Evolutionary conservation across 2,888 invertebrate genomes (phyloP), one percentile per base, ranked within the genome.

Genomic region (Trissoscelio sp.): DNA sequence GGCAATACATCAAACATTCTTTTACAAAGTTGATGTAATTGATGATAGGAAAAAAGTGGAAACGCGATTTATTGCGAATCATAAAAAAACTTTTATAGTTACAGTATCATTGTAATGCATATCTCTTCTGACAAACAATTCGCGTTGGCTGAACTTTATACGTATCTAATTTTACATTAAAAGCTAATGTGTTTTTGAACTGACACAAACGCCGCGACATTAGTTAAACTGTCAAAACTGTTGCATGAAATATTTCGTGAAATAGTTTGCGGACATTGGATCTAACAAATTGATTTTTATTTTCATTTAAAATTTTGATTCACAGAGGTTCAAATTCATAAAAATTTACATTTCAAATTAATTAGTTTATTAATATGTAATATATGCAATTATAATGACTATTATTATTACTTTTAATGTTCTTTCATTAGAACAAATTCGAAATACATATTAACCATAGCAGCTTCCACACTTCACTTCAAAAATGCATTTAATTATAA

Each of bases 51-150:
- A 51, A 46, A 44, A 37, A 31, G 6, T 34, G 4, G 51, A 34
- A 51, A 22, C 12, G n/a, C 22, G 37, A 51, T 37, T 64, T 51
- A 64, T 48, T 48, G 20, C 37, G 48, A 28, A 16, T 42, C n/a
- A n/a, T 22, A 31, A 11, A 46, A 24, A 62, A 62, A 16, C 28
- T 28, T 22, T 11, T 24, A 14, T 14, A 7, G 11, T 3, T 39
- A 58, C 14, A 22, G 5, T 60, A 16, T 60, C 28, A 24, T 20
- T 20, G 57, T n/a, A 37, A 16, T 16, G 7, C 9, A 18, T 34
- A n/a, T 16, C 37, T 37, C 3, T n/a, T 7, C 37, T 12, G 42
- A 42, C 14, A 42, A 42, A 42, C 18, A 16, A 44, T 14, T 16
- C 16, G 16, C 16, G 18, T 18, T 9, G 1, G 20, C n/a, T 20